phyloP scores from a whole-genome alignment of 1,140 invertebrate genomes.

The Rhyacophila brunnea region DNA sequence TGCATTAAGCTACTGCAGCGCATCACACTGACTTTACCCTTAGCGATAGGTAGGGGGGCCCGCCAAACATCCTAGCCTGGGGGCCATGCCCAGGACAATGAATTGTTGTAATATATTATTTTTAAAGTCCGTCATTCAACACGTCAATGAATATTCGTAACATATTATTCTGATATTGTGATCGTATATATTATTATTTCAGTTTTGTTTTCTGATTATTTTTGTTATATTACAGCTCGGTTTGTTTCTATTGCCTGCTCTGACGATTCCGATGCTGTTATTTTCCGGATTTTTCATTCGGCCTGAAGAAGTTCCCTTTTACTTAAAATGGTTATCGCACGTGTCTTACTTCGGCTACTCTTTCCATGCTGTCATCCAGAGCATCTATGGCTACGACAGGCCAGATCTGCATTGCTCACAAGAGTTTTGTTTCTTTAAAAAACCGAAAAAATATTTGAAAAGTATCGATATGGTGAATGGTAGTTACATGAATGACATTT shows the following conservation, averaged over 20 bases:
- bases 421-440: conserved; percentile 49
- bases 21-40: too few relatives aligned
- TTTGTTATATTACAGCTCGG: conserved; percentile 65
- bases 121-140: too few relatives aligned
- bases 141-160: too few relatives aligned
- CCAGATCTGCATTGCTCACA: conserved; percentile 54
- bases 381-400: conserved; percentile 71
- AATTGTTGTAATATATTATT: too few relatives aligned
- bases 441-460: conserved; percentile 48
- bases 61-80: too few relatives aligned
- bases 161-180: too few relatives aligned
- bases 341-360: conserved; percentile 79
- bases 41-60: too few relatives aligned
- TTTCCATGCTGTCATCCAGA: conserved; percentile 74
- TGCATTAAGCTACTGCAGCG: too few relatives aligned
- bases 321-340: conserved; percentile 68
- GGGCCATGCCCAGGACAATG: too few relatives aligned
- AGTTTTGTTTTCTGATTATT: too few relatives aligned
- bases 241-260: conserved; percentile 77
- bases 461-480: conserved; percentile 50
- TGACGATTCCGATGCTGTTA: conserved; percentile 78
- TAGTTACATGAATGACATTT: conserved; percentile 67
- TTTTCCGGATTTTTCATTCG: conserved; percentile 85
- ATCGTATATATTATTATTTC: too few relatives aligned
- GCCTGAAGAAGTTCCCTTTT: conserved; percentile 70